Percentiles rank a stretch among this genome's conserved stretches.
Conservation (phyloP, 2,113 vertebrate species). For the Aplodontia rufa region DNA sequence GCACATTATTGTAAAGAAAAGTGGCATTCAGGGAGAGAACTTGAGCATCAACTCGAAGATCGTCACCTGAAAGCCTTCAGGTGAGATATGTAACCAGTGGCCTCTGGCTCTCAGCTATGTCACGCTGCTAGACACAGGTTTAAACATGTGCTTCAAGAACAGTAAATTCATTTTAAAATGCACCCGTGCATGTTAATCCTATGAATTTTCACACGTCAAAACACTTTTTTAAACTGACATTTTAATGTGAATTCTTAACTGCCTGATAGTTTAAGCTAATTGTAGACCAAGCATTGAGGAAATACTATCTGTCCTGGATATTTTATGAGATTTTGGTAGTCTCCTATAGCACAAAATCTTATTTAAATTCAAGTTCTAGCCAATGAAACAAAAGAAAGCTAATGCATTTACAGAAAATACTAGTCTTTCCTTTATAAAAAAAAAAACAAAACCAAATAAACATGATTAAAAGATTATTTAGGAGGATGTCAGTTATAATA, state of each 20-base stretch:
- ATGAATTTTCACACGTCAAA: not conserved
- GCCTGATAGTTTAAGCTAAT: not conserved
- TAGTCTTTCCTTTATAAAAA: not conserved
- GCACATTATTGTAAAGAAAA: not conserved
- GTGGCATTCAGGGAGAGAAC: not conserved
- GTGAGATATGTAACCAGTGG: not conserved
- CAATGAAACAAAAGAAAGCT: not conserved
- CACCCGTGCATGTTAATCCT: not conserved
- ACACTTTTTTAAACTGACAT: not conserved
- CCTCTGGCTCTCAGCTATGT: not conserved
- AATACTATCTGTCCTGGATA: not conserved
- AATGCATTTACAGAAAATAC: not conserved
- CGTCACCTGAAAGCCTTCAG: not conserved
- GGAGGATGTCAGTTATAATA: not conserved
- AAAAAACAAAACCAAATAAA: not conserved
- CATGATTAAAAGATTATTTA: not conserved
- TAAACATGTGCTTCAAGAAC: not conserved
- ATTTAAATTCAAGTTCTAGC: not conserved
- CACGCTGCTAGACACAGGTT: not conserved
- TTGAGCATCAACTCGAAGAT: not conserved
- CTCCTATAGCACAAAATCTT: not conserved
- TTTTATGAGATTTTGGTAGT: not conserved
- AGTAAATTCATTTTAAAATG: not conserved
- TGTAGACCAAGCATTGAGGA: not conserved
- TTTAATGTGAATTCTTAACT: conserved; percentile 30